Base-by-base conservation (phyloP, 2,113 vertebrate species). In the Strigops habroptila region DNA sequence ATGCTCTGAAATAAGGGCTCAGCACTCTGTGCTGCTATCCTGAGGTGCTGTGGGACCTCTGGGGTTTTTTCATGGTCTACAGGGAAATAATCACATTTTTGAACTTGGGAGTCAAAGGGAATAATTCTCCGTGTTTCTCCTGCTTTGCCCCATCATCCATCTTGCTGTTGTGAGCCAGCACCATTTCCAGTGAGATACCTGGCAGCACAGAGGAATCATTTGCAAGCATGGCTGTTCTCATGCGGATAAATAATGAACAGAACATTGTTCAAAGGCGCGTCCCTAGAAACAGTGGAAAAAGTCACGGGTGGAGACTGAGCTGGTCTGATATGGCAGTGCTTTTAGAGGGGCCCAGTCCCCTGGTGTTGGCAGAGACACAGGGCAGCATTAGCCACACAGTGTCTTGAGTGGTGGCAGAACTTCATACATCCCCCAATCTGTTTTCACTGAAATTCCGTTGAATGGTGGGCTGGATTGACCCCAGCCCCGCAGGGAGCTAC, bases 291-390 rank as follows among this genome's bases (percentile, higher is more conserved):
- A 28, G 7, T 11, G 25, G 3, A 3, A 73, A 77, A 27, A 37
- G 8, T 57, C 39, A 52, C 0, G 0, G 43, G 13, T 2, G 1
- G 62, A 65, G 69, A 4, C 48, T 53, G 35, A 74, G n/a, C 55
- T 10, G 10, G 8, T 28, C 35, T 35, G 13, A 30, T 22, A 27
- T 5, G 33, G 33, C 17, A 24, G 27, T 8, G 13, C 27, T 74
- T 84, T 68, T 23, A 30, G 30, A 46, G 39, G 18, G 31, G 14
- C 33, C n/a, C 2, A 3, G 11, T 28, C 12, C 12, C 2, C 19
- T 30, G 30, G 12, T 18, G 21, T 15, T 4, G 12, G 7, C n/a
- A 55, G 35, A 16, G 8, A 6, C n/a, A 62, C 9, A 27, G 44
- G 53, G 19, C 28, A 77, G 25, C 6, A 1, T 17, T 28, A 28